A percentile compares a stretch with the other conserved stretches of the same genome.
Evolutionary conservation across 2,797 vertebrate genomes (phyloP).

Genomic region (Pseudocheirus occidentalis): DNA sequence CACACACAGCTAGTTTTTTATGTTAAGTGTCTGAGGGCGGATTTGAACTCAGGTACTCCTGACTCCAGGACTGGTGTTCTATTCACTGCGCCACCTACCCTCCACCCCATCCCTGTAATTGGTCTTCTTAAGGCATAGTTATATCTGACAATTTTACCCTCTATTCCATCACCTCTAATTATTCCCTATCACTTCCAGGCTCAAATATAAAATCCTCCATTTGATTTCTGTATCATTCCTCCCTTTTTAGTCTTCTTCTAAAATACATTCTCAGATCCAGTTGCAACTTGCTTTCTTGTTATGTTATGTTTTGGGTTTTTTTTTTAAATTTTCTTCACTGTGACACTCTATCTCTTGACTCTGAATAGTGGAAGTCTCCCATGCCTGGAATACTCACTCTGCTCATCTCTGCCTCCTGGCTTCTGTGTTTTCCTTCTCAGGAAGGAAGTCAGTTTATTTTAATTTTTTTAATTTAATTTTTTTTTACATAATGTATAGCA

Average conservation of each 20-base stretch:
- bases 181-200: background rate
- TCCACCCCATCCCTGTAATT: too few species aligned
- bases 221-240: background rate
- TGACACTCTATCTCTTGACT: background rate
- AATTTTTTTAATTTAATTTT: too few species aligned
- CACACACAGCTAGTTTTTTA: too few species aligned
- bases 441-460: background rate
- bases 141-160: too few species aligned
- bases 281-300: background rate
- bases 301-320: too few species aligned
- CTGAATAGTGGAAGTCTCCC: too few species aligned
- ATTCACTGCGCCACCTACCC: too few species aligned
- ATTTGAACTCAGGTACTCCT: too few species aligned
- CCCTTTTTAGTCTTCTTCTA: background rate
- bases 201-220: background rate
- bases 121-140: background rate
- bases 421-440: background rate
- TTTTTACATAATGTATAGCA: background rate
- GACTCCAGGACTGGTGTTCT: too few species aligned
- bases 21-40: too few species aligned
- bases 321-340: too few species aligned
- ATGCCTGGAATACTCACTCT: background rate
- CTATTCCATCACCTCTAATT: background rate
- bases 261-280: background rate
- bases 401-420: background rate